These are phyloP conservation scores for Azemiops feae DNA, from an alignment of 2,113 vertebrate species.

Conservation along the genomic window DNA sequence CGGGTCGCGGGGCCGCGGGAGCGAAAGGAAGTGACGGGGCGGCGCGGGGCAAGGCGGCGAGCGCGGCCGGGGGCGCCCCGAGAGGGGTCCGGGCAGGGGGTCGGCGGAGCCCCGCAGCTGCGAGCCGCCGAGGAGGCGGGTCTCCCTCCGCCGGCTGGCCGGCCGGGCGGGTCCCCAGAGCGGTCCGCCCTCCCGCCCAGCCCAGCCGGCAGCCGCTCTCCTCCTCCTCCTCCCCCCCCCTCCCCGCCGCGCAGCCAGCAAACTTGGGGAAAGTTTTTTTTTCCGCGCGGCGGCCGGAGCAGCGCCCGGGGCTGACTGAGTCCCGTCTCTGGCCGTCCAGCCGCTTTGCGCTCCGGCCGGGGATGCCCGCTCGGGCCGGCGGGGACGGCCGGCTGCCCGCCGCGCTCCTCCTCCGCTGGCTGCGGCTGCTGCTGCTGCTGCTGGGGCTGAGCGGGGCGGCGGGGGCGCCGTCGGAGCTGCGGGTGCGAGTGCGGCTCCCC, in stretches of 20 bases:
- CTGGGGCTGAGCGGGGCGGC: constrained; percentile 27
- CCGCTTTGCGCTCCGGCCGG: neutral
- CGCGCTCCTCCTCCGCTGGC: constrained; percentile 41
- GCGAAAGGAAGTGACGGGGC: constrained; percentile 84
- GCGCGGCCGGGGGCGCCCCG: neutral
- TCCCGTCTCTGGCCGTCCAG: neutral
- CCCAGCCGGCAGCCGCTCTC: neutral
- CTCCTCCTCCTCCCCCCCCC: neutral
- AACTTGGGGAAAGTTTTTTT: neutral
- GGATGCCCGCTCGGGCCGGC: neutral
- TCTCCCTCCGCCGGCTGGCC: neutral
- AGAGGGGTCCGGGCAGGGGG: neutral
- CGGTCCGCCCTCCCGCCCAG: neutral
- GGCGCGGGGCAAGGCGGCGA: neutral
- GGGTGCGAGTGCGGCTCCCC: constrained; percentile 85
- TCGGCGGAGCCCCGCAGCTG: neutral
- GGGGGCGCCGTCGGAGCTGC: constrained; percentile 74
- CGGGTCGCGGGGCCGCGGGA: constrained; percentile 64
- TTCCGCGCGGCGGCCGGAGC: neutral
- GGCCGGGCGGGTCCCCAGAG: too few species aligned
- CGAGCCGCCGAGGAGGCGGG: neutral
- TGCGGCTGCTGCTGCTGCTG: constrained; percentile 36
- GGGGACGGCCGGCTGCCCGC: constrained; percentile 23
- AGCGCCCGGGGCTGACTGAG: neutral
- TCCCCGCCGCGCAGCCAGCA: neutral